A percentile compares a stretch with the other conserved stretches of the same genome.
These are phyloP conservation scores for Amphiprion ocellaris DNA, from an alignment of 2,113 vertebrate species.

Conservation along the genomic window DNA sequence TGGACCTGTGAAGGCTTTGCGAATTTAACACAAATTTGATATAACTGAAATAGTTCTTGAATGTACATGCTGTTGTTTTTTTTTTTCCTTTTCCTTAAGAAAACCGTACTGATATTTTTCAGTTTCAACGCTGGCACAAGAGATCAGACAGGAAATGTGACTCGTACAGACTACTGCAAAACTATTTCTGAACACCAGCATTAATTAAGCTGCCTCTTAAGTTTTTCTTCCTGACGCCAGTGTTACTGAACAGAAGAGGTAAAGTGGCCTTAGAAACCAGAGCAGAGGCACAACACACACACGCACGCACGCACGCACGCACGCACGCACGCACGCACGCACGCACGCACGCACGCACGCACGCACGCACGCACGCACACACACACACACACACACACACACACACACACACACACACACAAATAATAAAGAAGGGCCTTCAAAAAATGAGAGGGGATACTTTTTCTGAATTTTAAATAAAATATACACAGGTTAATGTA, in stretches of 20 bases:
- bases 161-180: constrained; percentile 71
- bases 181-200: constrained; percentile 61
- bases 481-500: background rate
- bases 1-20: constrained; percentile 64
- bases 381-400: too few species aligned
- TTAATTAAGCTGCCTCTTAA: constrained; percentile 51
- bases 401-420: background rate
- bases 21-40: constrained; percentile 68
- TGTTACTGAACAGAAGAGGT: constrained; percentile 16
- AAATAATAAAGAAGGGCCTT: background rate
- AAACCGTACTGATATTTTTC: constrained; percentile 33
- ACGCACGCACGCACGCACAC: too few species aligned
- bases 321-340: too few species aligned
- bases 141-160: constrained; percentile 29
- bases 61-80: constrained; percentile 64
- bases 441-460: background rate
- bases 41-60: constrained; percentile 66
- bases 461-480: background rate
- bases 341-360: too few species aligned
- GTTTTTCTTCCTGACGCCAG: constrained; percentile 36
- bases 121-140: constrained; percentile 34
- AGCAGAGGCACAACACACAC: constrained; percentile 9
- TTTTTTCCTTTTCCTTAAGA: constrained; percentile 24
- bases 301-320: background rate
- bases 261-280: constrained; percentile 54